phyloP scores from a whole-genome alignment of 2,113 vertebrate species.

The Anser brachyrhynchus region DNA sequence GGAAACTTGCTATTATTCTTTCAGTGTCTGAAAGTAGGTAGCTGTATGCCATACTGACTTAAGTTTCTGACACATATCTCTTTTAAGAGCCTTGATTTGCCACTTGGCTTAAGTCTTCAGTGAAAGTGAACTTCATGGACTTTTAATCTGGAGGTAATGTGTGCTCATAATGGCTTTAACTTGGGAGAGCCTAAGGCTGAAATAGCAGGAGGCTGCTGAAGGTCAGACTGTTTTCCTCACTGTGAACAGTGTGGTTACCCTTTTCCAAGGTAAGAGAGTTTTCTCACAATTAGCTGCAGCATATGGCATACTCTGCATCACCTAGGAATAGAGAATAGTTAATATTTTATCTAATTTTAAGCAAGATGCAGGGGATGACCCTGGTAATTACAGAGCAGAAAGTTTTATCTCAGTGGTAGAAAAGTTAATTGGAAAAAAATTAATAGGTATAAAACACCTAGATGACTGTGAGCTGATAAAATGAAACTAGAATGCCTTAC shows the following conservation, averaged over 20 bases:
- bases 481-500: neutral
- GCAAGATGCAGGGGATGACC: conserved; percentile 2
- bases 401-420: neutral
- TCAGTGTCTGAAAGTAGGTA: neutral
- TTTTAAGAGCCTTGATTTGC: neutral
- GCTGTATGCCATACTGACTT: neutral
- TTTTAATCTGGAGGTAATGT: neutral
- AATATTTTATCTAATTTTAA: conserved; percentile 35
- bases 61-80: neutral
- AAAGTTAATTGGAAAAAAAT: conserved; percentile 52
- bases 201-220: neutral
- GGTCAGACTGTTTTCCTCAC: neutral
- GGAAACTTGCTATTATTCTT: neutral
- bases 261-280: neutral
- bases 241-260: neutral
- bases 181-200: neutral
- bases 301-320: neutral
- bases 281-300: neutral
- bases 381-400: conserved; percentile 33
- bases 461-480: conserved; percentile 32
- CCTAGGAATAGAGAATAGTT: neutral
- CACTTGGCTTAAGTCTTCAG: neutral
- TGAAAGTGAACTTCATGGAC: neutral
- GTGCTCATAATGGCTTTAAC: neutral
- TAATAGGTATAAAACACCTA: neutral